These are phyloP conservation scores for Zoanthus sociatus DNA, from an alignment of 92 coral and sea anemone genomes.

Conservation along the genomic window DNA sequence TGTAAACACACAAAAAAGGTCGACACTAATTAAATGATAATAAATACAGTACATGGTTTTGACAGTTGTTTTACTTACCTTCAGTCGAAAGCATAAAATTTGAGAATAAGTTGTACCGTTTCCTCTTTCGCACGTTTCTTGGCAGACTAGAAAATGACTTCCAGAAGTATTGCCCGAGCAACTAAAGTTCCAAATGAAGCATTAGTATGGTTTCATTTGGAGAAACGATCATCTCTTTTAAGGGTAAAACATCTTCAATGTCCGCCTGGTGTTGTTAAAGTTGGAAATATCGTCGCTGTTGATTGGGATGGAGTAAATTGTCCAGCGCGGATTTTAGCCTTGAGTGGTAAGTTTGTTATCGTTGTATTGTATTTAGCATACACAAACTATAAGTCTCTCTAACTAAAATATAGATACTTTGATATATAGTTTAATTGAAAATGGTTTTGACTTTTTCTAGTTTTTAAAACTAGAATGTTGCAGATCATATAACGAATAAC, in stretches of 20 bases:
- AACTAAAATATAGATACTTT: no score
- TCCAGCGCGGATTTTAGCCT: neutral
- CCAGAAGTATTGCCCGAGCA: conserved; percentile 10
- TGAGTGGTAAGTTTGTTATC: conserved; percentile 7
- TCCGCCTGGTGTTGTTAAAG: neutral
- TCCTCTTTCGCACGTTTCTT: no score
- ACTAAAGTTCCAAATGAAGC: conserved; percentile 6
- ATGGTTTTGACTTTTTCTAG: no score
- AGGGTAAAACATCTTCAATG: neutral
- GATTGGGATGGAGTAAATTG: neutral
- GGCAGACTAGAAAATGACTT: neutral
- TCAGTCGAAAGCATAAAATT: neutral
- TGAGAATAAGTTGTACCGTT: no score
- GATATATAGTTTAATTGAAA: no score
- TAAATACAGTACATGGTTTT: neutral
- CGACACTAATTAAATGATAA: neutral
- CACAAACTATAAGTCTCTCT: no score
- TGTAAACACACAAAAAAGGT: neutral
- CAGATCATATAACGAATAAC: no score
- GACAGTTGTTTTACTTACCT: neutral
- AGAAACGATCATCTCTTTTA: neutral
- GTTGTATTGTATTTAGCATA: neutral
- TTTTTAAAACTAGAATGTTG: no score
- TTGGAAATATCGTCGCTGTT: neutral
- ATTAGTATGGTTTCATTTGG: neutral